A percentile compares a stretch with the other conserved stretches of the same genome.
Conservation (phyloP, 2,888 invertebrate species). For the Hecatera dysodea region DNA sequence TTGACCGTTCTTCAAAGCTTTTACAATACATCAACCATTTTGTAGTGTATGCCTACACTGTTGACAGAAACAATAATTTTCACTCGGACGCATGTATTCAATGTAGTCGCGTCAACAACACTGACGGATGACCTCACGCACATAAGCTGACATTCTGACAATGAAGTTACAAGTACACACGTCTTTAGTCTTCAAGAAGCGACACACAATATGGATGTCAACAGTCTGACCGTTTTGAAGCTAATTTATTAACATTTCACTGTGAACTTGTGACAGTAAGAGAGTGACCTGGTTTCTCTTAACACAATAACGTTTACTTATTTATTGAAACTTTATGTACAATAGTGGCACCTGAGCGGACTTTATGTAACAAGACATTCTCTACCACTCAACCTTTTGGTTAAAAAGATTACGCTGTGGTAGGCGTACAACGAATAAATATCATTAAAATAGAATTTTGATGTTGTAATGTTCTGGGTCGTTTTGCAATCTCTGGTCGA, state of each 20-base stretch:
- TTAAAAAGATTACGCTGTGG: too few relatives aligned
- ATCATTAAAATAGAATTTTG: too few relatives aligned
- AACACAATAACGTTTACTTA: too few relatives aligned
- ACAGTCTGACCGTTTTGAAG: constrained; percentile 2
- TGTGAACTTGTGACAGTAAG: constrained; percentile 2
- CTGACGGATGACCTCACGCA: not conserved
- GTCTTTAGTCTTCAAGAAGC: not conserved
- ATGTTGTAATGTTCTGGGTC: not conserved
- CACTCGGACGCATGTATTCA: not conserved
- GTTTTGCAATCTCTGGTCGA: not conserved
- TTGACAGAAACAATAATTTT: constrained; percentile 4
- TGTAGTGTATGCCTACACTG: not conserved
- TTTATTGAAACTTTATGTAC: too few relatives aligned
- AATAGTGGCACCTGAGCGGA: too few relatives aligned
- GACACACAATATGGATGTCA: not conserved
- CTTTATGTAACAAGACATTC: too few relatives aligned
- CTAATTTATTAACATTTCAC: constrained; percentile 12
- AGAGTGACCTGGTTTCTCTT: not conserved
- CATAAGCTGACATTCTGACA: constrained; percentile 10
- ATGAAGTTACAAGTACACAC: not conserved
- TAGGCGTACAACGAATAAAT: too few relatives aligned
- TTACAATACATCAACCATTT: not conserved
- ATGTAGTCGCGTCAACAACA: not conserved
- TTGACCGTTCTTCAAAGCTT: not conserved
- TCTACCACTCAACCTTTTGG: too few relatives aligned